These are phyloP conservation scores for Salvelinus alpinus DNA, from an alignment of 2,113 vertebrate genomes.

Conservation along the genomic window DNA sequence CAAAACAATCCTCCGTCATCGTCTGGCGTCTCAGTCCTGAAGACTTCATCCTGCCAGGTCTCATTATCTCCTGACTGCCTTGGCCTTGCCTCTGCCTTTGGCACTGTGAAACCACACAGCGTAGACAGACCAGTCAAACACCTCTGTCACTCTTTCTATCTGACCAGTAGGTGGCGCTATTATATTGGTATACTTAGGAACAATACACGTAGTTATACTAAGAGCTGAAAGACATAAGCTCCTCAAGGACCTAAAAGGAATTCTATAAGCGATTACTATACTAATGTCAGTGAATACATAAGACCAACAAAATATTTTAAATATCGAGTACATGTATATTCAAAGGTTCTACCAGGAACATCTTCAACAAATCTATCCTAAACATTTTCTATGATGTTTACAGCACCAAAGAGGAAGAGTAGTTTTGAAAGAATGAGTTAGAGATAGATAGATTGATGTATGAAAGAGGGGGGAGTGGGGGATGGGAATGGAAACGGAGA, in stretches of 20 bases:
- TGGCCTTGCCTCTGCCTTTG: constrained; percentile 75
- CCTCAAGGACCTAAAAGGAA: neutral
- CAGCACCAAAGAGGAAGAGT: neutral
- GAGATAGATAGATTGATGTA: neutral
- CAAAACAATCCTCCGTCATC: neutral
- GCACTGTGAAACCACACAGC: constrained; percentile 52
- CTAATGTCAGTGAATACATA: neutral
- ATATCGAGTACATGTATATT: neutral
- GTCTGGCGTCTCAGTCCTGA: constrained; percentile 24
- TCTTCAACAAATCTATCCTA: neutral
- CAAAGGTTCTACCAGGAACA: neutral
- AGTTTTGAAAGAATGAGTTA: neutral
- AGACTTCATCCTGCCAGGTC: neutral
- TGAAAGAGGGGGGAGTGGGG: neutral
- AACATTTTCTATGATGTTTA: neutral
- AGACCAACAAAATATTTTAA: neutral
- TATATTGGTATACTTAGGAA: neutral
- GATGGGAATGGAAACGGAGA: neutral
- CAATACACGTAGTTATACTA: neutral
- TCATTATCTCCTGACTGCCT: constrained; percentile 53
- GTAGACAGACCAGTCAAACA: neutral
- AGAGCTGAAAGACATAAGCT: neutral
- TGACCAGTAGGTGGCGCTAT: neutral
- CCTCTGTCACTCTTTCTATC: neutral
- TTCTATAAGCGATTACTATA: neutral